phyloP scores from a whole-genome alignment of 2,888 invertebrate species.

The Merodon equestris region DNA sequence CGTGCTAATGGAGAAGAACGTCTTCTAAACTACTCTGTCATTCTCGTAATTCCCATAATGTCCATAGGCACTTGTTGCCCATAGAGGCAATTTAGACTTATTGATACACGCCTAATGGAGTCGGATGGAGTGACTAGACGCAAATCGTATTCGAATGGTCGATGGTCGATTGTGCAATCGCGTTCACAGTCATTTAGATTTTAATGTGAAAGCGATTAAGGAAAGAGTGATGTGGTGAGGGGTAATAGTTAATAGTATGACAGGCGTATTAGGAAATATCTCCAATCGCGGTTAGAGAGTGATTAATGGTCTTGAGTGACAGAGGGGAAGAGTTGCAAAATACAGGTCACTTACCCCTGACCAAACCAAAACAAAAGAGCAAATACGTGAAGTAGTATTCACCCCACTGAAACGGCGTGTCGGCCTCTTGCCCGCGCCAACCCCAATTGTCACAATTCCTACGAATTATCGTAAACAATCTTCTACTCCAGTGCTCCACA shows the following conservation, averaged over 20 bases:
- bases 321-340: neutral
- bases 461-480: constrained; percentile 56
- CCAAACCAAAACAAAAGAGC: constrained; percentile 11
- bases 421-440: too few species aligned
- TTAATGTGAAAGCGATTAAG: constrained; percentile 33
- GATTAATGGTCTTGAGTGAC: neutral
- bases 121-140: constrained; percentile 34
- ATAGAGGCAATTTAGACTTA: constrained; percentile 26
- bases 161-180: constrained; percentile 39
- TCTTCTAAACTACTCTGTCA: constrained; percentile 1
- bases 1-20: neutral
- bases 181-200: neutral
- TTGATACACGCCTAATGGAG: constrained; percentile 39
- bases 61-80: constrained; percentile 5
- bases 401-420: too few species aligned
- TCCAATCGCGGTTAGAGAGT: neutral
- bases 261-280: too few species aligned
- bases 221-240: constrained; percentile 22
- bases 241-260: too few species aligned
- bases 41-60: constrained; percentile 35
- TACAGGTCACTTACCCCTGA: too few species aligned
- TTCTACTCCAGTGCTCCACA: constrained; percentile 57
- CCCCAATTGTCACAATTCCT: too few species aligned
- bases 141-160: constrained; percentile 35
- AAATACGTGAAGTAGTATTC: neutral